These are phyloP conservation scores for Amia ocellicauda DNA, from an alignment of 2,113 vertebrate species.

Conservation along the genomic window DNA sequence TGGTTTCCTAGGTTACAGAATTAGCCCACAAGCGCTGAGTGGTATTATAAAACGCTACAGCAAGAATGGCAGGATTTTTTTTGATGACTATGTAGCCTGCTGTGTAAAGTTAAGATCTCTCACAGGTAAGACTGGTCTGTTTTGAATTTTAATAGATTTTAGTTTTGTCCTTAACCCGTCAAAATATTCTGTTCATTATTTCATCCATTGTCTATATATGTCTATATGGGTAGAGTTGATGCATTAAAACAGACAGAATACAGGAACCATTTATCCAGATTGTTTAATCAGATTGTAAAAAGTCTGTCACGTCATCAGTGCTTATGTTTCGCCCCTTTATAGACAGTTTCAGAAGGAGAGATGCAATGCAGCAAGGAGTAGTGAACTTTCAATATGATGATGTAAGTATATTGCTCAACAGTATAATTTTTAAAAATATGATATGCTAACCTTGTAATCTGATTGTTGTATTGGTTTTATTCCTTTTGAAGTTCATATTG, in stretches of 20 bases:
- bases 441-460: too few species aligned
- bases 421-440: background rate
- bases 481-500: slow-evolving; percentile 70
- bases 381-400: slow-evolving; percentile 84
- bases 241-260: too few species aligned
- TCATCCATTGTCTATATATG: too few species aligned
- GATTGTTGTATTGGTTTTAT: too few species aligned
- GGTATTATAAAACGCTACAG: slow-evolving; percentile 78
- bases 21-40: slow-evolving; percentile 73
- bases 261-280: too few species aligned
- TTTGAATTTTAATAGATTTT: too few species aligned
- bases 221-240: too few species aligned
- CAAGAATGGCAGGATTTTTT: slow-evolving; percentile 77
- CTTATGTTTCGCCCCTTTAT: slow-evolving; percentile 28
- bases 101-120: slow-evolving; percentile 78
- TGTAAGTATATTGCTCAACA: slow-evolving; percentile 58
- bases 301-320: background rate
- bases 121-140: slow-evolving; percentile 64
- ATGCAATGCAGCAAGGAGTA: slow-evolving; percentile 76
- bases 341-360: slow-evolving; percentile 81
- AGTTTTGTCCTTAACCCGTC: too few species aligned
- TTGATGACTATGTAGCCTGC: slow-evolving; percentile 91
- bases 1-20: slow-evolving; percentile 69
- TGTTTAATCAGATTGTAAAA: background rate
- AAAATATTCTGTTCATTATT: too few species aligned